These are phyloP conservation scores for Rousettus leschenaultii DNA, from an alignment of 2,113 vertebrate species.

Conservation along the genomic window DNA sequence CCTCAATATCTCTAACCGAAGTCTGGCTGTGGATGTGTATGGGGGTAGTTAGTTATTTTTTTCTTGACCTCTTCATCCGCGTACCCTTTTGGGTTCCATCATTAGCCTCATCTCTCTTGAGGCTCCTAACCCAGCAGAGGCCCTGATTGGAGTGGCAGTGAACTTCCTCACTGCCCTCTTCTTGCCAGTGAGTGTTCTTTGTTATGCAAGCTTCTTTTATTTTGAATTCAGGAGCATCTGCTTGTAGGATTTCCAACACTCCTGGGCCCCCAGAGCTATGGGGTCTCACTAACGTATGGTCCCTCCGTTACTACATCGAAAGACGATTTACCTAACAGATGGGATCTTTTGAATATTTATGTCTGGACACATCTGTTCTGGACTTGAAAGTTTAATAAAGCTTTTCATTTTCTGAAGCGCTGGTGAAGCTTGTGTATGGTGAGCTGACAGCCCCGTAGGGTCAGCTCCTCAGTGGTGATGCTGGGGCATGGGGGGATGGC, in stretches of 20 bases:
- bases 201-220: background rate
- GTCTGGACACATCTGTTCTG: slow-evolving; percentile 74
- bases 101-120: background rate
- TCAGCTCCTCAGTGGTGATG: slow-evolving; percentile 43
- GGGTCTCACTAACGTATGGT: slow-evolving; percentile 28
- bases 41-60: background rate
- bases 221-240: slow-evolving; percentile 53
- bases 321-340: slow-evolving; percentile 76
- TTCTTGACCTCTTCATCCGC: background rate
- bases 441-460: slow-evolving; percentile 54
- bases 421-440: slow-evolving; percentile 63
- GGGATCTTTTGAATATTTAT: slow-evolving; percentile 79
- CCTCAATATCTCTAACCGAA: background rate
- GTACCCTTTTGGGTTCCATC: background rate
- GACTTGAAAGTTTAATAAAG: slow-evolving; percentile 77
- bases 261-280: slow-evolving; percentile 41
- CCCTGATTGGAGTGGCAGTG: background rate
- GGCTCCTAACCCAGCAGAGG: background rate
- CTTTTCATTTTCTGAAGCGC: slow-evolving; percentile 74
- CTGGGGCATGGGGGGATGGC: background rate
- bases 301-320: slow-evolving; percentile 49
- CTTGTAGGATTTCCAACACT: slow-evolving; percentile 34
- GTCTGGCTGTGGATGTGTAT: background rate
- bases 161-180: background rate
- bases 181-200: slow-evolving; percentile 33